Conservation (phyloP, 2,888 invertebrate species). For the Operophtera brumata region DNA sequence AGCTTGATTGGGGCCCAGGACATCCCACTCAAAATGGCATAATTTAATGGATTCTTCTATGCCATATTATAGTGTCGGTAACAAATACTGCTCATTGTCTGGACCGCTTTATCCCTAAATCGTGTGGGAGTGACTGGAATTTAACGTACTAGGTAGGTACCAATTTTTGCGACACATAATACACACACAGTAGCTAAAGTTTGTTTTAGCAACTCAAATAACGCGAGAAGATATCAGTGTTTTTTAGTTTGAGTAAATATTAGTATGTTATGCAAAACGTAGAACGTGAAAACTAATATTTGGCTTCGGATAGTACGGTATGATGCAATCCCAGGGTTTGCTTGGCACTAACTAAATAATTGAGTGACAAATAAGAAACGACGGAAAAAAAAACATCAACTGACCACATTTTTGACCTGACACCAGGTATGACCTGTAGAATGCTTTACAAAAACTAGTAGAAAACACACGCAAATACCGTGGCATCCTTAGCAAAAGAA, state of each 20-base stretch:
- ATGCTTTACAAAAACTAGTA: too few species aligned
- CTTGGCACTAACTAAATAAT: not conserved
- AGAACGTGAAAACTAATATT: conserved; percentile 5
- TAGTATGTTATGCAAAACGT: not conserved
- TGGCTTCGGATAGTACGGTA: not conserved
- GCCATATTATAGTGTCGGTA: not conserved
- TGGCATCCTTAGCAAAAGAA: too few species aligned
- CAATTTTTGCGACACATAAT: not conserved
- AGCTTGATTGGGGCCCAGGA: too few species aligned
- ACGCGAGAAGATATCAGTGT: not conserved
- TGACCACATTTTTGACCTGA: too few species aligned
- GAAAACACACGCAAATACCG: too few species aligned
- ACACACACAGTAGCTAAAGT: not conserved
- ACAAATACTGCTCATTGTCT: not conserved
- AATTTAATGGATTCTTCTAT: not conserved
- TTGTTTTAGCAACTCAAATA: not conserved
- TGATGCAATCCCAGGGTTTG: not conserved
- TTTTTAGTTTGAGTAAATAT: conserved; percentile 1
- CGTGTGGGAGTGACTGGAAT: not conserved
- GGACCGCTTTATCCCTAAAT: not conserved
- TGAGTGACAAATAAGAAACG: not conserved
- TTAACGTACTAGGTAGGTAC: not conserved
- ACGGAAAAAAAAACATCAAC: too few species aligned
- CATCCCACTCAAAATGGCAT: not conserved
- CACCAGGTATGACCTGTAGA: too few species aligned